A percentile compares a stretch with the other conserved stretches of the same genome.
Conservation (phyloP, 2,113 vertebrate species). For the Psittacula cyanocephala region DNA sequence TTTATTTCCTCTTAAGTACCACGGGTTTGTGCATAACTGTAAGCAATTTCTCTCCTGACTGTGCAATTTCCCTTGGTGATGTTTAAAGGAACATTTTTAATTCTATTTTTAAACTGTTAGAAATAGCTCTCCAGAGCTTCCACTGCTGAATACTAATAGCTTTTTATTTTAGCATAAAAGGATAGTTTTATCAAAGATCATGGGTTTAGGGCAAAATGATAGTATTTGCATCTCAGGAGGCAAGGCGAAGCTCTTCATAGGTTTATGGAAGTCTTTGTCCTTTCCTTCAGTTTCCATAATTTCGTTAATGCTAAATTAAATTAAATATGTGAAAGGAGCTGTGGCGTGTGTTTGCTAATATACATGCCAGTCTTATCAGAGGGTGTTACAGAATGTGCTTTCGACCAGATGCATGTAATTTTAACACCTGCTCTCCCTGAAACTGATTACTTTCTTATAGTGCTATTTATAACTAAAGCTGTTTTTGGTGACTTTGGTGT, state of each 20-base stretch:
- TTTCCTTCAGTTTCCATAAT: neutral
- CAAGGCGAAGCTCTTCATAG: neutral
- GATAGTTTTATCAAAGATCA: slow-evolving; percentile 49
- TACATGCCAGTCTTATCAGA: slow-evolving; percentile 10
- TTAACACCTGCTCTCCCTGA: slow-evolving; percentile 44
- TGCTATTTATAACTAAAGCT: slow-evolving; percentile 48
- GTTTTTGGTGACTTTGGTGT: slow-evolving; percentile 13
- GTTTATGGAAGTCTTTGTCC: slow-evolving; percentile 5
- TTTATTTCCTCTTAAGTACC: neutral
- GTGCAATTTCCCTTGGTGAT: slow-evolving; percentile 40
- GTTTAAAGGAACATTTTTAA: slow-evolving; percentile 38
- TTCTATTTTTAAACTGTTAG: slow-evolving; percentile 46
- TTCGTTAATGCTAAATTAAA: slow-evolving; percentile 40
- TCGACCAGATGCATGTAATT: slow-evolving; percentile 41
- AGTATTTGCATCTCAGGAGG: slow-evolving; percentile 20
- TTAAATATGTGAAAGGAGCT: slow-evolving; percentile 27
- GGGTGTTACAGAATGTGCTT: neutral
- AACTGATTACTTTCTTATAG: slow-evolving; percentile 28
- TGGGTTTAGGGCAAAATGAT: neutral
- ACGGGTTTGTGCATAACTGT: neutral
- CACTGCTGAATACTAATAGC: slow-evolving; percentile 35
- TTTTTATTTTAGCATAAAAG: slow-evolving; percentile 47
- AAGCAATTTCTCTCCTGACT: slow-evolving; percentile 48
- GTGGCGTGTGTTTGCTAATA: slow-evolving; percentile 4
- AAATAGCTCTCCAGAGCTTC: slow-evolving; percentile 44